Evolutionary conservation across 2,797 vertebrate genomes (phyloP).

Genomic region (Hydrophis major): DNA sequence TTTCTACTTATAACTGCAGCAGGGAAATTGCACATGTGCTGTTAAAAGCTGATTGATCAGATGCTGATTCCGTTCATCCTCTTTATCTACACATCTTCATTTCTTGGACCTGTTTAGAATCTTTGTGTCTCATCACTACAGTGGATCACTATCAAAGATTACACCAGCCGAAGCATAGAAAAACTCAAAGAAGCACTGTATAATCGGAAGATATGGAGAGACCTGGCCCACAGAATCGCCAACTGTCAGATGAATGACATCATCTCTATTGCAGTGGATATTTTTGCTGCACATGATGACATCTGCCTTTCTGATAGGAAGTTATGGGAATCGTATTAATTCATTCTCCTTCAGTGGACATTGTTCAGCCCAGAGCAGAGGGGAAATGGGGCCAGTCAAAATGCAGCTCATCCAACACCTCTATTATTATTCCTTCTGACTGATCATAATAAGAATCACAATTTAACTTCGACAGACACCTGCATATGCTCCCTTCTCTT

Average conservation of each 20-base stretch:
- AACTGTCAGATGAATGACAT: neutral
- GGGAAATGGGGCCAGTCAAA: neutral
- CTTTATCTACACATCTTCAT: slow-evolving; percentile 57
- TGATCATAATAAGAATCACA: neutral
- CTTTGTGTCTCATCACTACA: slow-evolving; percentile 33
- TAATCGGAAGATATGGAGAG: neutral
- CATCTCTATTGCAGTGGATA: slow-evolving; percentile 5
- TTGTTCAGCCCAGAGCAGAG: neutral
- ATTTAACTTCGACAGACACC: neutral
- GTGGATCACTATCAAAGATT: neutral
- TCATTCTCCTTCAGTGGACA: neutral
- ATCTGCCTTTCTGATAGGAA: slow-evolving; percentile 3
- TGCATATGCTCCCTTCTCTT: neutral
- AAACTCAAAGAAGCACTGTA: neutral
- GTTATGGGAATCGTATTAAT: neutral
- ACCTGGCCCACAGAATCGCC: neutral
- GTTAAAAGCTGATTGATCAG: slow-evolving; percentile 56
- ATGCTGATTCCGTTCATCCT: slow-evolving; percentile 45
- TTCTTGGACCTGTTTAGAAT: slow-evolving; percentile 56
- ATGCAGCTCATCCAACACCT: neutral
- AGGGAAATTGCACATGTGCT: slow-evolving; percentile 35
- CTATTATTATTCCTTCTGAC: neutral
- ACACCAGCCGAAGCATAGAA: neutral
- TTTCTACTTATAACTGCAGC: slow-evolving; percentile 45
- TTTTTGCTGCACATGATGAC: slow-evolving; percentile 14